phyloP scores from a whole-genome alignment of 2,888 invertebrate genomes.

The Mythimna impura region DNA sequence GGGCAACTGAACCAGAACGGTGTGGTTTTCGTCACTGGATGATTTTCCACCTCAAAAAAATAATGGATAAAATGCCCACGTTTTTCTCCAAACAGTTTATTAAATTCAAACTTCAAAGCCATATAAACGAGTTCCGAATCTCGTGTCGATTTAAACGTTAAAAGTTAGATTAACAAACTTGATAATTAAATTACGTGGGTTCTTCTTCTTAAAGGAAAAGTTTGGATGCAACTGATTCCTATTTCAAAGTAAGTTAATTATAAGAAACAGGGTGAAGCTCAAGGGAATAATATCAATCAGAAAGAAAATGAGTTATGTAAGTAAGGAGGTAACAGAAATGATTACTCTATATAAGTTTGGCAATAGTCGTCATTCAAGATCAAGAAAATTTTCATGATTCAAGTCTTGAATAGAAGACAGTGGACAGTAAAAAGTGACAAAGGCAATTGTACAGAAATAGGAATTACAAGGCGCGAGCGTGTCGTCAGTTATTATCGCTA shows the following conservation, averaged over 20 bases:
- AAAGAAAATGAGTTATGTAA: neutral
- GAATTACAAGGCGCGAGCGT: no score
- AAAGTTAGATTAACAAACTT: constrained; percentile 1
- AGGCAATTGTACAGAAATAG: no score
- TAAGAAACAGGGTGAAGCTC: neutral
- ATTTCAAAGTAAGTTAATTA: constrained; percentile 3
- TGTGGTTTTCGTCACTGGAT: no score
- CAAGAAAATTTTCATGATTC: no score
- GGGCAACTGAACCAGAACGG: no score
- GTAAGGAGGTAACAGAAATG: neutral
- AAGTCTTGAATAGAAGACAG: no score
- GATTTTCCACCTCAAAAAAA: no score
- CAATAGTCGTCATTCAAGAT: no score
- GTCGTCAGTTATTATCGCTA: no score
- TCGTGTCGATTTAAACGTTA: neutral
- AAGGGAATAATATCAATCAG: neutral
- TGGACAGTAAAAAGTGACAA: no score
- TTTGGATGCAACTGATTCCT: neutral
- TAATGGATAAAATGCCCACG: neutral
- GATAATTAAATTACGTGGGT: neutral
- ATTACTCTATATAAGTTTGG: neutral
- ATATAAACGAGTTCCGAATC: neutral
- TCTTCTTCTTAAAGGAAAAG: neutral
- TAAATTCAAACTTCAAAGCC: neutral
- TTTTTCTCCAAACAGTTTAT: neutral